A percentile compares a stretch with the other conserved stretches of the same genome.
These are phyloP conservation scores for Lordiphosa collinella DNA, from an alignment of 1,140 invertebrate genomes.

Conservation along the genomic window DNA sequence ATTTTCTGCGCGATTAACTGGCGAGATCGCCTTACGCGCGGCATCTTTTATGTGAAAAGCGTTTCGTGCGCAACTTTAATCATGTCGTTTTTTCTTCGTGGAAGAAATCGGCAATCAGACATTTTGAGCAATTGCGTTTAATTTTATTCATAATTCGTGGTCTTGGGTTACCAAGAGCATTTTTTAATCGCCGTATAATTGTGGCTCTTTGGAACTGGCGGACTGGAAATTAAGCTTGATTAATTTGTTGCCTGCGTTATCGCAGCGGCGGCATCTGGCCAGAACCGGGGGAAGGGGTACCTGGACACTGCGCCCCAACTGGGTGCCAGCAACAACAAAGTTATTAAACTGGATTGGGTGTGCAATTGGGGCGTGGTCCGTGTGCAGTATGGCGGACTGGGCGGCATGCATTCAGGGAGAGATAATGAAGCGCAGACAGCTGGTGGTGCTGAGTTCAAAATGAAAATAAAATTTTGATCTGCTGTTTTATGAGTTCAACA, in stretches of 20 bases:
- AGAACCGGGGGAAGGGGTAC: neutral
- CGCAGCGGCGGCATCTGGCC: slow-evolving; percentile 54
- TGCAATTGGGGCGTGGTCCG: slow-evolving; percentile 61
- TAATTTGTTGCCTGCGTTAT: slow-evolving; percentile 65
- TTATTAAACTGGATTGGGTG: slow-evolving; percentile 72
- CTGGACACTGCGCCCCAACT: neutral
- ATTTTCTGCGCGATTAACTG: slow-evolving; percentile 75
- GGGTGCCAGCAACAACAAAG: slow-evolving; percentile 39
- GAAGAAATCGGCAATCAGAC: slow-evolving; percentile 35
- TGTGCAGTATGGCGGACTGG: slow-evolving; percentile 8
- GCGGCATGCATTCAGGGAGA: slow-evolving; percentile 5
- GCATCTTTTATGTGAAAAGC: slow-evolving; percentile 75
- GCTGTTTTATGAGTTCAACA: slow-evolving; percentile 42
- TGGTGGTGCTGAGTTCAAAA: slow-evolving; percentile 11
- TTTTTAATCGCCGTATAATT: slow-evolving; percentile 43
- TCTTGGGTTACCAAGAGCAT: slow-evolving; percentile 38
- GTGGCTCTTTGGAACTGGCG: slow-evolving; percentile 32
- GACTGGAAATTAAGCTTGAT: slow-evolving; percentile 68
- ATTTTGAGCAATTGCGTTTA: slow-evolving; percentile 73
- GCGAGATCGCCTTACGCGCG: slow-evolving; percentile 74
- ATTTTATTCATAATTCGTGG: slow-evolving; percentile 77
- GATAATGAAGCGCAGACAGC: slow-evolving; percentile 66
- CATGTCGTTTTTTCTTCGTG: slow-evolving; percentile 51
- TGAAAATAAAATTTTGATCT: slow-evolving; percentile 16
- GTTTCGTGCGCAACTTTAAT: slow-evolving; percentile 75